Evolutionary conservation across 2,797 vertebrate genomes (phyloP), one percentile per base, ranked within the genome.

Genomic region (Tauraco hartlaubi): DNA sequence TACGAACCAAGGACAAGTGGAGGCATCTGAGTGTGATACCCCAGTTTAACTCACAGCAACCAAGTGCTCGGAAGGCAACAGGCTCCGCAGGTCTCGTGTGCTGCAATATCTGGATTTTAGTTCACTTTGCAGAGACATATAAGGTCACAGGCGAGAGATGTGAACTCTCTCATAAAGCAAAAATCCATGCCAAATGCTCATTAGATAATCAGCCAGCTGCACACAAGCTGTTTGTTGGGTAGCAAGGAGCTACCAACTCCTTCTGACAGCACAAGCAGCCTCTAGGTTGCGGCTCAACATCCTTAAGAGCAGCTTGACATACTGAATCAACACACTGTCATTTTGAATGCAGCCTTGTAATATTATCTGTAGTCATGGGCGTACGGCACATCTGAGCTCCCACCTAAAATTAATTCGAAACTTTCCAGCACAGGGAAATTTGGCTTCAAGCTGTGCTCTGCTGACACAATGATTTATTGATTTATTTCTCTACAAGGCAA

Each of bases 381-480:
- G 43, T 28, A 62, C 12, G 43, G 79, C 64, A 55, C 94, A 35
- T 35, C 85, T 35, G 28, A 85, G 56, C 68, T 92, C 77, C 72
- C 72, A 91, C 73, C 76, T 77, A 68, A 83, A 72, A 85, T 54
- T 79, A 84, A 93, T 84, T 54, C 2, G 2, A 94, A 94, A 61
- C 64, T 68, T 88, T 80, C 61, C 37, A 83, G 72, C 21, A 37
- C 58, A 31, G 18, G 61, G 68, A 85, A 78, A 44, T 43, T 31
- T 58, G 1, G 1, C 87, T 87, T 75, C 92, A 76, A 90, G 92
- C 81, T 92, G 81, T 85, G 78, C 49, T 85, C 41, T 75, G 86
- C 84, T 92, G 94, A 92, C 86, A 92, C 6, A 3, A 58, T 77
- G 77, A 93, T 87, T 85, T 89, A 93, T 86, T 66, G 92, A 93